Base-by-base conservation (phyloP, 2,888 invertebrate species). In the Pilophorus perplexus region DNA sequence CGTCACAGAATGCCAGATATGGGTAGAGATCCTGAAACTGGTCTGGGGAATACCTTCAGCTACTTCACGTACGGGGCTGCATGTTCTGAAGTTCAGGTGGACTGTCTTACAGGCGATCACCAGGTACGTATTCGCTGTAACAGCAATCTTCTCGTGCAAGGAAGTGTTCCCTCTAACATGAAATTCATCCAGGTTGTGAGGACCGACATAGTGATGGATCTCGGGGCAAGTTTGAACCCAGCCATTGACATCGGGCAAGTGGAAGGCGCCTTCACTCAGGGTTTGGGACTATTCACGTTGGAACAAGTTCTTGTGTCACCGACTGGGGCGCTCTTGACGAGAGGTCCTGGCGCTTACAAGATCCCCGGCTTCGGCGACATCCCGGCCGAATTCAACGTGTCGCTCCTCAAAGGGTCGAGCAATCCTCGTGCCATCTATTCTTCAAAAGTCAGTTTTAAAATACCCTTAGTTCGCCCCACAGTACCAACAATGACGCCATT, bases 201-300 rank as follows among this genome's bases (percentile, higher is more conserved):
- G 74, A 89, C 90, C 0, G 94, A 97, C 74, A 95, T 97, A 72
- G 94, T 97, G 0, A 96, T 97, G 96, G 97, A 97, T 79, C 82
- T 97, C 71, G 96, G 96, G 0, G 87, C 90, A 72, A 95, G 95
- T 78, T 79, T 97, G 64, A 97, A 97, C 78, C 97, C 97, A 2
- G 95, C 96, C 1, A 92, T 97, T 71, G 97, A 97, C 74, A 89
- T 97, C 73, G 97, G 96, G 0, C 97, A 97, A 80, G 88, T 97
- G 16, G 97, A 97, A 79, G 97, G 97, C 2, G 96, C 84, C 0
- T 97, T 95, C 74, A 82, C 93, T 75, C 95, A 96, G 81, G 97
- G 97, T 0, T 93, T 94, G 74, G 97, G 96, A 6, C 77, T 97
- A 66, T 94, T 90, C 74, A 90, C 91, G 0, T 79, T 96, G 74